Percentiles rank a stretch among this genome's conserved stretches.
These are phyloP conservation scores for Acrobasis suavella DNA, from an alignment of 2,888 invertebrate species.

Conservation along the genomic window DNA sequence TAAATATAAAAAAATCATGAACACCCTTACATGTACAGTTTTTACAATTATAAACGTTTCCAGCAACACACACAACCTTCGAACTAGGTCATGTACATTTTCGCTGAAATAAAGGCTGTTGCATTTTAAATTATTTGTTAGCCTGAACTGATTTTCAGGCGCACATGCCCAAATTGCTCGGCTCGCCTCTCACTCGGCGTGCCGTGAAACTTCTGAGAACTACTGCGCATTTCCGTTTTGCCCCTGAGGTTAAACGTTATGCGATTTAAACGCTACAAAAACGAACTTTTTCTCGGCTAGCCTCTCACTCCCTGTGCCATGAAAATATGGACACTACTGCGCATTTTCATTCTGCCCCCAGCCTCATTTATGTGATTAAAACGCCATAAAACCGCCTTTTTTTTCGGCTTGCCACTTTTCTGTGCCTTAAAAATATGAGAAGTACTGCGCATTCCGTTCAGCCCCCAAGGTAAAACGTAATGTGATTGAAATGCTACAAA, in stretches of 20 bases:
- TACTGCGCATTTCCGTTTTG: slow-evolving; percentile 10
- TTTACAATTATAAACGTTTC: not conserved
- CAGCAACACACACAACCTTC: not conserved
- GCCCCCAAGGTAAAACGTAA: not conserved
- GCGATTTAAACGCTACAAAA: no score
- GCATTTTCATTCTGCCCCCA: no score
- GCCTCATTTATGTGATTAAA: no score
- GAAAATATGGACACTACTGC: no score
- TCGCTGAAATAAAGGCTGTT: slow-evolving; percentile 8
- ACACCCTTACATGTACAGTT: not conserved
- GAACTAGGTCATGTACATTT: slow-evolving; percentile 11
- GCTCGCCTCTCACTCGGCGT: not conserved
- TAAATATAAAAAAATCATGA: no score
- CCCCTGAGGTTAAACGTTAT: not conserved
- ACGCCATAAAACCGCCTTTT: no score
- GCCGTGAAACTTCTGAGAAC: slow-evolving; percentile 10
- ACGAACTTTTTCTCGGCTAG: no score
- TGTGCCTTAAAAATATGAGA: no score
- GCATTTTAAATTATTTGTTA: slow-evolving; percentile 15
- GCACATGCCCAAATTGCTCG: slow-evolving; percentile 14
- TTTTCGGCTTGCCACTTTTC: no score
- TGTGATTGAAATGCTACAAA: no score
- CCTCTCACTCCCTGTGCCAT: no score
- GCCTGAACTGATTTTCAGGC: slow-evolving; percentile 2
- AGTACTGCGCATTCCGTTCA: slow-evolving; percentile 11